Conservation (phyloP, 2,888 invertebrate genomes). For the Nysson spinosus region DNA sequence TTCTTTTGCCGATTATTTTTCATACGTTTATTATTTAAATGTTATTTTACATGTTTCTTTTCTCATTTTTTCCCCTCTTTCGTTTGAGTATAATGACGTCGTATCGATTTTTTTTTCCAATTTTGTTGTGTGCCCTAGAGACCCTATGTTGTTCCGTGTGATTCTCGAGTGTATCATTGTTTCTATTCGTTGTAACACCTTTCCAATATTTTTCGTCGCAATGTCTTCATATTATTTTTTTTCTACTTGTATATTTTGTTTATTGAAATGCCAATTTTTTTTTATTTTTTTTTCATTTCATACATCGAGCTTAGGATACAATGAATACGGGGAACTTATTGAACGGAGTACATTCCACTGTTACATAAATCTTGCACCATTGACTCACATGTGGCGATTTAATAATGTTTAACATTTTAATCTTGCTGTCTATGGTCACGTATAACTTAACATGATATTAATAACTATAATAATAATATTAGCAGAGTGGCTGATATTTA, state of each 20-base stretch:
- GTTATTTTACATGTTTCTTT: conserved; percentile 1
- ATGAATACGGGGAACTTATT: too few species aligned
- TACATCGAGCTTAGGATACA: too few species aligned
- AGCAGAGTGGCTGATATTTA: too few species aligned
- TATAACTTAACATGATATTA: too few species aligned
- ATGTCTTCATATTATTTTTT: neutral
- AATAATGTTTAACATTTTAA: too few species aligned
- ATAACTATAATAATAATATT: too few species aligned
- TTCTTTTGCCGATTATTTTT: conserved; percentile 9
- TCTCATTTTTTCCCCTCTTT: neutral
- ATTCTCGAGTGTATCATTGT: neutral
- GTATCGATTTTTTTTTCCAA: conserved; percentile 4
- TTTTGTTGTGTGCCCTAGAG: neutral
- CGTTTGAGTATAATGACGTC: too few species aligned
- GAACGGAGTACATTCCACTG: too few species aligned
- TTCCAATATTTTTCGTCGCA: neutral
- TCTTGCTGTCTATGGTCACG: too few species aligned
- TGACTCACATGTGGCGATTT: too few species aligned
- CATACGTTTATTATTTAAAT: too few species aligned
- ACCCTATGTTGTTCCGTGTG: neutral
- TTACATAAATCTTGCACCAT: too few species aligned
- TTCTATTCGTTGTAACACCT: neutral
- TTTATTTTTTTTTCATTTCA: neutral
- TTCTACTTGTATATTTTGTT: neutral
- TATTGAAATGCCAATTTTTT: neutral